Base-by-base conservation (phyloP, 2,113 vertebrate species). In the Australoheros scitulus region DNA sequence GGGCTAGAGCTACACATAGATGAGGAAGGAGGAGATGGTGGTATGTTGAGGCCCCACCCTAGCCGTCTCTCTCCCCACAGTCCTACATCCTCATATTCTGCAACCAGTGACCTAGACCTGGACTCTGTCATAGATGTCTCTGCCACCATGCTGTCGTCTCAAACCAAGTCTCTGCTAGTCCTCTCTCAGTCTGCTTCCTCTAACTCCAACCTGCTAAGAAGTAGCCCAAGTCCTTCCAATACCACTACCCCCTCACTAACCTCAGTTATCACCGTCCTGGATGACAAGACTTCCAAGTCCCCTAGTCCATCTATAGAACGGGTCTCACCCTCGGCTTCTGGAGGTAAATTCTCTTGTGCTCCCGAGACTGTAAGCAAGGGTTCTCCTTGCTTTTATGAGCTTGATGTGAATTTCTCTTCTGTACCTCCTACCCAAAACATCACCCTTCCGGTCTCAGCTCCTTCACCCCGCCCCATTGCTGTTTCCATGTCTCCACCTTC, bases 1-100 rank as follows among this genome's bases (percentile, higher is more conserved):
- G 88, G 91, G 61, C 83, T 94, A 13, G 95, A 96, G 91, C 88
- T 95, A 60, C 92, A 93, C 59, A 85, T 92, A 63, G 95, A 96
- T 34, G 95, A 96, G 85, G 94, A 94, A 6, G 94, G 91, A 41
- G 84, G 79, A 61, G 92, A 83, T n/a, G 79, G 79, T 18, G 50
- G 86, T 29, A 20, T 76, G 41, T 78, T 76, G 7, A 2, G 52
- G 4, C 14, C 76, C 6, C 55, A 77, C 24, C 55, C 55, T 11
- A 76, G 72, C 70, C 74, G 14, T 87, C 29, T 86, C 15, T 24
- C 41, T 61, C 86, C 86, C 57, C 86, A 91, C 38, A 91, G 91
- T 85, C 92, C 92, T 9, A 70, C 87, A n/a, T 94, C 91, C 59
- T 89, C 87, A 1, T 79, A 90, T 3, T 95, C 92, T 74, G 82